Evolutionary conservation across 2,888 invertebrate genomes (phyloP).

Genomic region (Leucozona laternaria): DNA sequence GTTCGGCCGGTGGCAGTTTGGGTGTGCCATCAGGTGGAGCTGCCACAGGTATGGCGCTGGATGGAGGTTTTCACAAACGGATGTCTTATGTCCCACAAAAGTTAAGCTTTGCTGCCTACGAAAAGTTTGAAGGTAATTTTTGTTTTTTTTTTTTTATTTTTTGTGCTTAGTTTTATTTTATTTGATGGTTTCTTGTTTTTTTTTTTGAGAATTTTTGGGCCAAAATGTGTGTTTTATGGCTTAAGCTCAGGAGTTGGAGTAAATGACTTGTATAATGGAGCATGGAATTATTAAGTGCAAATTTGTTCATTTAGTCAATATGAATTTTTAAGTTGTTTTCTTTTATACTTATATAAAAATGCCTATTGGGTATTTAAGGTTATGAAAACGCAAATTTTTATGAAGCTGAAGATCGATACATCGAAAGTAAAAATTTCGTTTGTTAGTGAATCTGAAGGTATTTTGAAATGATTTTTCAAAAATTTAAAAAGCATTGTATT

Average conservation of each 20-base stretch:
- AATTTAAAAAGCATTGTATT: no score
- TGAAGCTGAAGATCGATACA: no score
- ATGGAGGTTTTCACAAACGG: constrained; percentile 84
- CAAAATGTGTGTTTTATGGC: constrained; percentile 33
- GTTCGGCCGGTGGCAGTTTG: constrained; percentile 67
- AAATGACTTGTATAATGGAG: constrained; percentile 68
- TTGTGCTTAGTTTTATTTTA: constrained; percentile 62
- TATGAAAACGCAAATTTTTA: constrained; percentile 1
- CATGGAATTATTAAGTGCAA: constrained; percentile 60
- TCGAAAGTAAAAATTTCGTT: no score
- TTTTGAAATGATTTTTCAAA: no score
- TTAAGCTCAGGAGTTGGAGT: constrained; percentile 25
- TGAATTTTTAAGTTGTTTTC: constrained; percentile 23
- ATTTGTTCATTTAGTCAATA: constrained; percentile 35
- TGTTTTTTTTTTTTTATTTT: constrained; percentile 73
- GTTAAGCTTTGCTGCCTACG: constrained; percentile 92
- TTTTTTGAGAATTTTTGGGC: neutral
- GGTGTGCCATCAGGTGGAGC: constrained; percentile 34
- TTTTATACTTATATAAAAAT: neutral
- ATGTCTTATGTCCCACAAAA: constrained; percentile 94
- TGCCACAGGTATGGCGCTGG: constrained; percentile 52
- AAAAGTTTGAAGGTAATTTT: constrained; percentile 95
- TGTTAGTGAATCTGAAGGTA: no score
- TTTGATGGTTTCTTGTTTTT: constrained; percentile 78
- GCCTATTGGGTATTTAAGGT: constrained; percentile 11